phyloP scores from a whole-genome alignment of 2,888 invertebrate species.

The Himalopsyche anomala region DNA sequence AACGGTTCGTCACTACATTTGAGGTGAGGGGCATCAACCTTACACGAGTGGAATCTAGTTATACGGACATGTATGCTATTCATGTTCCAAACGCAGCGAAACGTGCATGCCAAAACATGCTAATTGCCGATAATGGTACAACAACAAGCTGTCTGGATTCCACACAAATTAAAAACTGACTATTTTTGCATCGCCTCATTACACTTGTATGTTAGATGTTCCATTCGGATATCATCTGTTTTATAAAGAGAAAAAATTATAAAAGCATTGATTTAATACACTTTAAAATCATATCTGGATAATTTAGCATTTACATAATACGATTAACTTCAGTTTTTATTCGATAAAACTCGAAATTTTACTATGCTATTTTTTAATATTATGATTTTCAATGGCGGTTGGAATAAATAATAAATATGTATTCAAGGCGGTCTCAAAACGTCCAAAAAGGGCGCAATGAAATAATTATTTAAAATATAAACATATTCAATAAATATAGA shows the following conservation, averaged over 20 bases:
- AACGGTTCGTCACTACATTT: neutral
- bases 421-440: no score
- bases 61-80: neutral
- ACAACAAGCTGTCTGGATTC: slow-evolving; percentile 10
- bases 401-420: no score
- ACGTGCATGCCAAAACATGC: slow-evolving; percentile 24
- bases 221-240: no score
- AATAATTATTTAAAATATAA: neutral
- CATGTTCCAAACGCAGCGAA: neutral
- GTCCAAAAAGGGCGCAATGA: neutral
- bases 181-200: neutral
- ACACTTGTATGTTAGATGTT: neutral
- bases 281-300: no score
- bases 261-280: no score
- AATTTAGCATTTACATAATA: no score
- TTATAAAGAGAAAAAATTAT: no score
- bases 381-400: no score
- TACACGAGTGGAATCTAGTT: neutral
- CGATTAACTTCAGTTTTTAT: no score
- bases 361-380: no score
- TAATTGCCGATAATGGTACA: neutral
- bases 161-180: neutral
- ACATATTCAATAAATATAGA: no score
- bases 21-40: slow-evolving; percentile 8
- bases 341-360: no score